Base-by-base conservation (phyloP, 2,113 vertebrate genomes). In the Mellivora capensis region DNA sequence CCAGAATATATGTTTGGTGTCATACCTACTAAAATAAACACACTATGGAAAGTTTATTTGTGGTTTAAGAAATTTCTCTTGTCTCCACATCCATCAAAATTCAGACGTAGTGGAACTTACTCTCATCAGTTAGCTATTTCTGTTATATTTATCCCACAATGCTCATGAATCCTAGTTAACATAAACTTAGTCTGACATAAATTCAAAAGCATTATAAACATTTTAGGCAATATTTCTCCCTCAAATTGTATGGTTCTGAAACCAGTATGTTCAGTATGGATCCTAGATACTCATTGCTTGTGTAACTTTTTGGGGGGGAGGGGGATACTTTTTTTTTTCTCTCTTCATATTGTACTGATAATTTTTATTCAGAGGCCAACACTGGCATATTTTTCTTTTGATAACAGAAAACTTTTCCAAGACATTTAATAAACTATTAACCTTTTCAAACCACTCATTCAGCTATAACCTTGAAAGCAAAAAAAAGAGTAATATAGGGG, bases 391-490 rank as follows among this genome's bases (percentile, higher is more conserved):
- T 97, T 90, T 71, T 72, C 6, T 85, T 90, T 42, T 61, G 81
- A 88, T 88, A 9, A 85, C 39, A 81, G 61, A 93, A 88, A 94
- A 96, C 3, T 90, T 91, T 94, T 80, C 79, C 20, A 84, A 84
- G 52, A 76, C 72, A 96, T 67, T 88, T 93, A 97, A 98, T 84
- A 79, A 37, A 88, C 44, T 91, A 81, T 39, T 98, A 94, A 57
- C 64, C 90, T 96, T 93, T 74, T 93, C 18, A 98, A 98, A 96
- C 81, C 37, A 98, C 71, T 98, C 87, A 98, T 80, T 84, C 71
- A 98, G 57, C 64, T 67, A 93, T 97, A 98, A 95, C 95, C 91
- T 97, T 97, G 71, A 96, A 86, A 98, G 21, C 80, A 74, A 47
- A n/a, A n/a, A n/a, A n/a, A n/a, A n/a, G n/a, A n/a, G n/a, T n/a